Evolutionary conservation across 2,888 invertebrate genomes (phyloP), one percentile per base, ranked within the genome.

Genomic region (Metalampra italica): DNA sequence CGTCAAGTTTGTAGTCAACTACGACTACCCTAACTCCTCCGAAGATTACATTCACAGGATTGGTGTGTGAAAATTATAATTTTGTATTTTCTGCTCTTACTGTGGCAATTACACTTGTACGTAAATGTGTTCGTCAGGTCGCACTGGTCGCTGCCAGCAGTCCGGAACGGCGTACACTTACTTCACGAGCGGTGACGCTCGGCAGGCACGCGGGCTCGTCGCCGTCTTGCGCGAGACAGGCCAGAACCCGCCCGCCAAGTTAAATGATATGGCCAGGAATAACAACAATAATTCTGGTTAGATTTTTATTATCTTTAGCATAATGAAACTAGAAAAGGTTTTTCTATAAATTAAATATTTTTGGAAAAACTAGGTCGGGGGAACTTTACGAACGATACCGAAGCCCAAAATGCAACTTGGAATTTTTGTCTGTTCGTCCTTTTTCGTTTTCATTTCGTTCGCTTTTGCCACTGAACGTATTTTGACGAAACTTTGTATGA

Each of bases 41-140:
- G 99, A 99, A 84, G 98, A 99, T 84, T 99, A 99, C 77, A 97
- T 99, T 55, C 98, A 99, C 81, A 93, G 98, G 63, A 99, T 99
- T 82, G 98, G 94, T 83, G 62, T 69, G 68, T 60, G 43, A 32
- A 32, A 32, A 11, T 32, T 32, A 32, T 32, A 32, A 8, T 4
- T 32, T 32, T 32, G 32, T 32, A 32, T 8, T 32, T 32, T 9
- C 32, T 32, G 22, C 22, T 22, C 22, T 22, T 22, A 22, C 22
- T 22, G 2, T 22, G 3, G 5, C 5, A 22, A 22, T 22, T 22
- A 22, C 22, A 22, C 22, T 22, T 22, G 3, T 22, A 22, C 5
- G 5, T 22, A 22, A 22, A 22, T 22, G 22, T 22, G 5, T 3
- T 22, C 22, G 22, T 7, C 51, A 90, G 92, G 96, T 49, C 93